Evolutionary conservation across 2,888 invertebrate species (phyloP), one percentile per base, ranked within the genome.

Genomic region (Platypus cylindrus): DNA sequence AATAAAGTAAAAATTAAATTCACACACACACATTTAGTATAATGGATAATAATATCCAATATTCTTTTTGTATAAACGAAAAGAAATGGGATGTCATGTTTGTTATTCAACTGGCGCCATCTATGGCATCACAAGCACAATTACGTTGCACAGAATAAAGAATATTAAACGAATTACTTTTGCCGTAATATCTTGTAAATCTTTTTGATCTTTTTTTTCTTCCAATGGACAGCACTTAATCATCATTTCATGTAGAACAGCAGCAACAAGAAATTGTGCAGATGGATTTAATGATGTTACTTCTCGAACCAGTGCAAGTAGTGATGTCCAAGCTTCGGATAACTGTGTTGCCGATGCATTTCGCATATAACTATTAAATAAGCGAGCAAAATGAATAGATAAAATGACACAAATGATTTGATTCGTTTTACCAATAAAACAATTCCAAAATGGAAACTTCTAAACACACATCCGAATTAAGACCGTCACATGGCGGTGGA

Each of bases 381-480:
- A n/a, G n/a, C n/a, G 17, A 20, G 11, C 3, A 30, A 13, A 7
- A 20, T 20, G 9, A 20, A 5, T 20, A 20, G 9, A 20, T 7
- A 20, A 20, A 7, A 20, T 20, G 9, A 20, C 20, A 20, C 20
- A 7, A 20, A 20, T 9, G 9, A 20, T 14, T 17, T 27, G 3
- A 5, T 29, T 42, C 51, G n/a, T n/a, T n/a, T 50, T 50, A 63
- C 60, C 77, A 74, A 53, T 81, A 81, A 56, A 89, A 78, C 43
- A 89, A 67, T 63, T 90, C 87, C 40, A 90, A 61, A 37, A 85
- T 72, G 32, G 81, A 78, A 13, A 87, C 84, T 59, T 87, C 87
- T 41, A 86, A 66, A 32, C 67, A 68, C 44, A 70, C 65, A 42
- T 70, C 71, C 23, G 64, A 58, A 48, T 70, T 73, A 4, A 75